Evolutionary conservation across 1,140 invertebrate genomes (phyloP), one percentile per base, ranked within the genome.

Genomic region (Brevipalpus yothersi): DNA sequence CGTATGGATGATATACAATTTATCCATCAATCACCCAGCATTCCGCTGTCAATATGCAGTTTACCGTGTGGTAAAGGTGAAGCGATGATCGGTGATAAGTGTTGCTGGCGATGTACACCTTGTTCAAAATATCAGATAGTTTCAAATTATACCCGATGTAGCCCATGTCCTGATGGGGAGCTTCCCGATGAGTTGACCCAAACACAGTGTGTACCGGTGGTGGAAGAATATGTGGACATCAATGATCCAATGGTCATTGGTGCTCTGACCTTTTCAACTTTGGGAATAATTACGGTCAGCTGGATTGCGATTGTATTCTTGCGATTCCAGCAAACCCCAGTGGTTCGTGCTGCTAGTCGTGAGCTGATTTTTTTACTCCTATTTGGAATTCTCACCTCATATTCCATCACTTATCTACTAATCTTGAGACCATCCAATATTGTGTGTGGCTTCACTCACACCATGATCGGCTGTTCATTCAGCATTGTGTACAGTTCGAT

Each of bases 81-180:
- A 70, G 87, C 86, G 58, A 81, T 89, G 31, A 85, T 87, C 67
- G 86, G 85, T 0, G 86, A 91, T 68, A 83, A 81, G 64, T 94
- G 90, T 70, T 94, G 91, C 71, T 95, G 90, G 89, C 87, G 88
- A 65, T 94, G 91, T 72, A 84, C 88, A 76, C 86, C 89, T 73
- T 94, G 90, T 70, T 80, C 83, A 51, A 81, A 83, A 67, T 91
- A 91, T 73, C 84, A 90, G 80, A 84, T 87, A 77, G 79, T n/a
- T 67, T 70, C 17, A 78, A 86, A 71, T 9, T 84, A 87, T 67
- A 87, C 82, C 0, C 79, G 82, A 57, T 94, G 90, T 69, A 71
- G 78, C 13, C 76, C 78, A n/a, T 95, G 90, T 69, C 79, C 79
- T 0, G 60, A 77, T 63, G 90, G 90, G 5, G 86, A 82, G 0